Percentiles rank a stretch among this genome's conserved stretches.
phyloP scores from a whole-genome alignment of 2,797 vertebrate species.

The Premnoplex brunnescens region DNA sequence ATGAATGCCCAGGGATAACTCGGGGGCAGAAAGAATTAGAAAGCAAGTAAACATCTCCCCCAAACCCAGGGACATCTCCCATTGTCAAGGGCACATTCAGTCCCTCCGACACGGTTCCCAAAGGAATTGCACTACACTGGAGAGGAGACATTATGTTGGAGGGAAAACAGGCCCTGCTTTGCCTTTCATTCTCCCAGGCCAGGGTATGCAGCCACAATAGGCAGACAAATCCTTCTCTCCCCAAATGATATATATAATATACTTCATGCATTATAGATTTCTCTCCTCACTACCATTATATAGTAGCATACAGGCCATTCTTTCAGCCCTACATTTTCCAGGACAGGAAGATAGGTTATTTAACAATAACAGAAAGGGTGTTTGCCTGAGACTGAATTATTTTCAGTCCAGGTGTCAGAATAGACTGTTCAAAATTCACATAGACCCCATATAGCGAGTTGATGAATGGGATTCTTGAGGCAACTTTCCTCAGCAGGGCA shows the following conservation, averaged over 20 bases:
- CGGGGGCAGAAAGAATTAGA: background rate
- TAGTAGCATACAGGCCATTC: background rate
- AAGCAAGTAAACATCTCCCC: background rate
- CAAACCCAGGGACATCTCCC: background rate
- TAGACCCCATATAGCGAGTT: background rate
- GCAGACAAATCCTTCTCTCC: background rate
- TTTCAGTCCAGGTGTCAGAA: background rate
- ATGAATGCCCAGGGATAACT: background rate
- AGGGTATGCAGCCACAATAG: background rate
- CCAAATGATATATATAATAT: background rate
- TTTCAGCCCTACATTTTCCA: background rate
- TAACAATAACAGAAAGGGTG: background rate
- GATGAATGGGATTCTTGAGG: background rate
- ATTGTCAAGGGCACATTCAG: background rate
- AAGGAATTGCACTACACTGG: background rate
- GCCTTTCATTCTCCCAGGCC: background rate
- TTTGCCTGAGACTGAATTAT: background rate
- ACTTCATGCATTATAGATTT: background rate
- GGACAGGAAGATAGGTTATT: background rate
- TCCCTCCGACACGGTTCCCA: rapidly evolving
- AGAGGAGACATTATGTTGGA: rapidly evolving
- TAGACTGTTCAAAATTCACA: background rate
- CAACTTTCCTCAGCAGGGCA: background rate
- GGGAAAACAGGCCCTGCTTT: background rate
- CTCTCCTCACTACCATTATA: background rate